Evolutionary conservation across 2,888 invertebrate genomes (phyloP), one percentile per base, ranked within the genome.

Genomic region (Xestia rhomboidea): DNA sequence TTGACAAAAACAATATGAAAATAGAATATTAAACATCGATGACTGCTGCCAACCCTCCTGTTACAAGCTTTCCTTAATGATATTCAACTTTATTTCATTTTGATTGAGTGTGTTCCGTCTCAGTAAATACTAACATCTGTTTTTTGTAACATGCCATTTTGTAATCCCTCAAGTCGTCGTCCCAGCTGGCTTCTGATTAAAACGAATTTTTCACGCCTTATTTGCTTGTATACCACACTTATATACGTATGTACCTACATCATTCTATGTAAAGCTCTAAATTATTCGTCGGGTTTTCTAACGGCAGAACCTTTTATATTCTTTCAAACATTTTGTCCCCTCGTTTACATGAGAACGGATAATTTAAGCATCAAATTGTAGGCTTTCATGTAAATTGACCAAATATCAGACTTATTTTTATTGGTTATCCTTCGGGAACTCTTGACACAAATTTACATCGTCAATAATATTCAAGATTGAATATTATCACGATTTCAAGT

Each of bases 331-430:
- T 78, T 69, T 83, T 79, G 75, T 80, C 67, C 83, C 76, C 60
- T 86, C 76, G 76, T 81, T 74, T 68, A 74, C 73, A 83, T 77
- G 30, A 68, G 44, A 57, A 71, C 27, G 77, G 38, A 76, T 76
- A 79, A 78, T 77, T 80, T 77, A 64, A 75, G 76, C 72, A 73
- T 67, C 21, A 69, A 70, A 72, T 71, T 64, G 54, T 66, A 41
- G 46, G 51, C 44, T 75, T 78, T 72, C 64, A 62, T 75, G 67
- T 74, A 79, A 81, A 74, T 70, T 71, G 51, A 21, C 51, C n/a
- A 82, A 69, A 76, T 66, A 68, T 85, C 15, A 41, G 41, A 41
- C 41, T 10, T 54, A 54, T 49, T 71, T 24, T 78, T 76, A 69
- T 69, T 27, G 38, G 63, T 70, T 72, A n/a, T 18, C 68, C 24